These are phyloP conservation scores for Brachionus rotundiformis DNA, from an alignment of 1,140 invertebrate species.

Conservation along the genomic window DNA sequence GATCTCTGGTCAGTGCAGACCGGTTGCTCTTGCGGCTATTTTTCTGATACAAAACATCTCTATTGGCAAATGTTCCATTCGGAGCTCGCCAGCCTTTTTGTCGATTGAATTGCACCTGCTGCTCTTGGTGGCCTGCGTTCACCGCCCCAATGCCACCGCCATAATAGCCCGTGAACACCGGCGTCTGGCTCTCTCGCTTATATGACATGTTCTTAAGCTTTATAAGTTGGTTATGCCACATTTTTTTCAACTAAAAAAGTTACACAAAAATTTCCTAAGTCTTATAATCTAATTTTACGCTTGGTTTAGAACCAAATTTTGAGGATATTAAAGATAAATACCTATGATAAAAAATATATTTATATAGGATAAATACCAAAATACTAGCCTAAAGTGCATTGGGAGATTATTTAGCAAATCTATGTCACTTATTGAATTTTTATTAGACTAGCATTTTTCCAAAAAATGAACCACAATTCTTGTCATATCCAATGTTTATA, in stretches of 20 bases:
- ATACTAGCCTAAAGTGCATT: not conserved
- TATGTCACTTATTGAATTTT: not conserved
- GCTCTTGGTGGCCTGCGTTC: not conserved
- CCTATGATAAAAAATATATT: not conserved
- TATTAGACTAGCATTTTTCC: not conserved
- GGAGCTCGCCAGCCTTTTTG: not conserved
- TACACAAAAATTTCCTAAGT: not conserved
- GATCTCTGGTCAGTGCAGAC: not conserved
- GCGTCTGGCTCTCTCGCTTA: not conserved
- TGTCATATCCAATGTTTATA: not conserved
- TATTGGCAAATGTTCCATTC: not conserved
- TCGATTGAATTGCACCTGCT: not conserved
- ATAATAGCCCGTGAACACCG: slow-evolving; percentile 10
- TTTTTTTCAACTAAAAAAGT: not conserved
- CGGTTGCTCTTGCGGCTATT: not conserved
- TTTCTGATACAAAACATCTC: slow-evolving; percentile 18
- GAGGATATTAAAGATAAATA: not conserved
- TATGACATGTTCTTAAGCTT: slow-evolving; percentile 2
- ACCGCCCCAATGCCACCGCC: too few species aligned
- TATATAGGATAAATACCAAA: not conserved
- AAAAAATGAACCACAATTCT: not conserved
- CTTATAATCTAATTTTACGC: slow-evolving; percentile 44
- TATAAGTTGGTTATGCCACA: slow-evolving; percentile 33
- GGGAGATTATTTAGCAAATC: not conserved
- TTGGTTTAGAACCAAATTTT: not conserved